Conservation (phyloP, 2,113 vertebrate species). For the Cebus imitator region DNA sequence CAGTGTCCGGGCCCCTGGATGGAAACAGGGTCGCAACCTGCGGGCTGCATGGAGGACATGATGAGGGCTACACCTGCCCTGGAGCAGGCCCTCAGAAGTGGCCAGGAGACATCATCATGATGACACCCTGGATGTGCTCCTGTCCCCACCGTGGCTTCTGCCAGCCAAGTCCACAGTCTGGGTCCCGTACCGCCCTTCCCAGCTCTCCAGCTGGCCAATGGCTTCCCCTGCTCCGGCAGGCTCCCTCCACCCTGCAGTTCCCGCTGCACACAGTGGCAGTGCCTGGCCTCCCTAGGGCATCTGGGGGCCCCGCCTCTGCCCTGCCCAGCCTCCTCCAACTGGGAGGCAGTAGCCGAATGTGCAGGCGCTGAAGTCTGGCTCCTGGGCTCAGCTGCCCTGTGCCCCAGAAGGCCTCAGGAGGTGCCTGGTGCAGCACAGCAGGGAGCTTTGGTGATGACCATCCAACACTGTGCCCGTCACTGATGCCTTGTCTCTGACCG, state of each 20-base stretch:
- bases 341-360: rapidly evolving
- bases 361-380: background rate
- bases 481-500: rapidly evolving
- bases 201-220: rapidly evolving
- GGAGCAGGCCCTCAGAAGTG: background rate
- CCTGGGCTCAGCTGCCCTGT: background rate
- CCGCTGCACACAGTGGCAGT: background rate
- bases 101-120: rapidly evolving
- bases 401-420: rapidly evolving
- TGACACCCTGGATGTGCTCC: background rate
- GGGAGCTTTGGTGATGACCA: background rate
- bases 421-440: rapidly evolving
- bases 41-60: rapidly evolving
- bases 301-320: background rate
- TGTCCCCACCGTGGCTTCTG: background rate
- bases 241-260: too few relatives aligned
- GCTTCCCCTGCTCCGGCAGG: background rate
- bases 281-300: rapidly evolving
- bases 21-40: rapidly evolving
- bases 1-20: rapidly evolving
- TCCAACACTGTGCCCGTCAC: rapidly evolving
- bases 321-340: background rate
- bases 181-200: rapidly evolving
- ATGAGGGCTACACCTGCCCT: rapidly evolving
- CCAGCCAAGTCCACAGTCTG: background rate